Evolutionary conservation across 2,888 invertebrate genomes (phyloP).

Genomic region (Leptinotarsa peninsularis): DNA sequence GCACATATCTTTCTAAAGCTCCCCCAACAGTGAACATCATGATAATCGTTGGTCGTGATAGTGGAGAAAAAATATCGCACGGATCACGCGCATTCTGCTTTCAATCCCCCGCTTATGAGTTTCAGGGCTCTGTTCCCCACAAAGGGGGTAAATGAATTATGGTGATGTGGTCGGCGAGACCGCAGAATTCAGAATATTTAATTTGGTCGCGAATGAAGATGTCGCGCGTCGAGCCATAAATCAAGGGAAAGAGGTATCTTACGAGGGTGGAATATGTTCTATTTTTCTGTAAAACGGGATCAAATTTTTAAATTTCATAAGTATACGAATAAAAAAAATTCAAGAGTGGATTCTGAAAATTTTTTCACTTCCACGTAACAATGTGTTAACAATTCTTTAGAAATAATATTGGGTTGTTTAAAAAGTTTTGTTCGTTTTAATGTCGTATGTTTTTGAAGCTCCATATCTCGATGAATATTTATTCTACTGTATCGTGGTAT

Average conservation of each 20-base stretch:
- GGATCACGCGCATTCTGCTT: neutral
- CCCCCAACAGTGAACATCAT: neutral
- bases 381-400: too few species aligned
- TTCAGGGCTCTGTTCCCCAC: neutral
- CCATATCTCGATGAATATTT: too few species aligned
- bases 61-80: neutral
- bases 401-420: too few species aligned
- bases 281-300: neutral
- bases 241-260: neutral
- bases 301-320: neutral
- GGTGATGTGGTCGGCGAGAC: neutral
- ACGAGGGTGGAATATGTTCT: neutral
- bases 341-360: too few species aligned
- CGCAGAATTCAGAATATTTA: neutral
- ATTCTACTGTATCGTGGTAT: too few species aligned
- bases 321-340: too few species aligned
- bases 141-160: constrained; percentile 8
- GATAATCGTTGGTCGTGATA: neutral
- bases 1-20: neutral
- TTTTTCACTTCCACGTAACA: too few species aligned
- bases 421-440: too few species aligned
- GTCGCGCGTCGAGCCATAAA: constrained; percentile 11
- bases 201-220: neutral
- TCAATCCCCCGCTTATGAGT: constrained; percentile 3
- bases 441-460: too few species aligned